Evolutionary conservation across 1,140 invertebrate species (phyloP).

Genomic region (Tetramorium alpestre): DNA sequence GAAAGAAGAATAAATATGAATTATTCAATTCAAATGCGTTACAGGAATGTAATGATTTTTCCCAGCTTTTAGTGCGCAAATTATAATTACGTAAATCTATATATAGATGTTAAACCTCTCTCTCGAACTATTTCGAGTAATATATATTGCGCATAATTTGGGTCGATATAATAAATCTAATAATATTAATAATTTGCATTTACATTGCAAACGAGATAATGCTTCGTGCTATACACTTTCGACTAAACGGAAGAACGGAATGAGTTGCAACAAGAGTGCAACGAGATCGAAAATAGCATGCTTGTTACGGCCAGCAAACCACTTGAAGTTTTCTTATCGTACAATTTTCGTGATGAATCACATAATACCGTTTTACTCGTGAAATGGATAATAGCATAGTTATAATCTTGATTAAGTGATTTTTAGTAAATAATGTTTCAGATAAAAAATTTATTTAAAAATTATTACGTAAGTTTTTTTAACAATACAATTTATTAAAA

Average conservation of each 20-base stretch:
- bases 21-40: neutral
- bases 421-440: neutral
- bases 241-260: neutral
- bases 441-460: neutral
- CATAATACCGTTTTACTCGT: constrained; percentile 5
- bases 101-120: neutral
- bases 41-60: neutral
- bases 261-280: neutral
- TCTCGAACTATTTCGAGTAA: neutral
- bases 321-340: neutral
- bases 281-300: constrained; percentile 6
- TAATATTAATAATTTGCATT: neutral
- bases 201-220: neutral
- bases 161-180: neutral
- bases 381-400: neutral
- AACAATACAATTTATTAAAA: neutral
- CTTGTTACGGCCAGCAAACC: constrained; percentile 1
- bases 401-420: neutral
- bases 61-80: neutral
- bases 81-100: neutral
- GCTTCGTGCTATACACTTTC: neutral
- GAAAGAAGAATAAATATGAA: neutral
- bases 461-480: neutral
- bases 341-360: neutral
- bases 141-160: neutral